Conservation (phyloP, 2,888 invertebrate species). For the Eustalomyia histrio region DNA sequence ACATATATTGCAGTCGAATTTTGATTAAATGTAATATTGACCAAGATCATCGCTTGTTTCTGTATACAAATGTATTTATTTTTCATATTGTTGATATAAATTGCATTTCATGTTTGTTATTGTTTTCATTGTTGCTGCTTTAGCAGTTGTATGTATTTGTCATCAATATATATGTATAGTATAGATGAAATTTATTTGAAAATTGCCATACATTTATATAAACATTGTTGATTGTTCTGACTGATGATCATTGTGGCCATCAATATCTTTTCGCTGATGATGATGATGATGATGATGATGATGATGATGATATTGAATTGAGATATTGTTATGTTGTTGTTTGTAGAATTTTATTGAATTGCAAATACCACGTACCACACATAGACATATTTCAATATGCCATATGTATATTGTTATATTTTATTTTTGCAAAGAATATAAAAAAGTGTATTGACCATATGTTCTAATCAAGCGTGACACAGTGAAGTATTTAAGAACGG, state of each 20-base stretch:
- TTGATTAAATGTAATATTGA: constrained; percentile 34
- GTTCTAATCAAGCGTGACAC: too few relatives aligned
- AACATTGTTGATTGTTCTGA: constrained; percentile 20
- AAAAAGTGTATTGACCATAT: too few relatives aligned
- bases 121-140: neutral
- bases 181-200: neutral
- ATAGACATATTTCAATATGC: neutral
- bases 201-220: neutral
- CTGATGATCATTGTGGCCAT: neutral
- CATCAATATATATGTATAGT: neutral
- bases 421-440: too few relatives aligned
- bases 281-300: too few relatives aligned
- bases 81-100: constrained; percentile 11
- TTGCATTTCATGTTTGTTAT: constrained; percentile 28
- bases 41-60: constrained; percentile 10
- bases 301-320: constrained; percentile 9
- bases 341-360: constrained; percentile 15
- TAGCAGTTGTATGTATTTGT: neutral
- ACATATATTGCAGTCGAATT: constrained; percentile 6
- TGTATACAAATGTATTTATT: constrained; percentile 12
- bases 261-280: neutral
- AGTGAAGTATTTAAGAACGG: too few relatives aligned
- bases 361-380: constrained; percentile 28
- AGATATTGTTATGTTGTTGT: neutral
- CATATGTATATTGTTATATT: too few relatives aligned